Evolutionary conservation across 2,113 vertebrate species (phyloP).

Genomic region (Calonectris borealis): DNA sequence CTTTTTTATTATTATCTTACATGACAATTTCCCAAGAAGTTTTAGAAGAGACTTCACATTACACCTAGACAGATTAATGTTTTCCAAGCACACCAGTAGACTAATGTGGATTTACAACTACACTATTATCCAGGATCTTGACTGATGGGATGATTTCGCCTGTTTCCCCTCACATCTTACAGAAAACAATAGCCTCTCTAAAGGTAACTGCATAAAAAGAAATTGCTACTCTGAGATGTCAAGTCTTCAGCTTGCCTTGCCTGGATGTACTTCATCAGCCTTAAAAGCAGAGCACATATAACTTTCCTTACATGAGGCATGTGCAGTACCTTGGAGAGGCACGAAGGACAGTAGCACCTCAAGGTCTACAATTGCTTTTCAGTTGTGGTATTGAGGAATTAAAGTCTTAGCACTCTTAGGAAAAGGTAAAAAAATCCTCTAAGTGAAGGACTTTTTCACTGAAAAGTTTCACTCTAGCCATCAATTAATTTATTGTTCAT

Average conservation of each 20-base stretch:
- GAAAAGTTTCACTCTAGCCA: neutral
- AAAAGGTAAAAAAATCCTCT: neutral
- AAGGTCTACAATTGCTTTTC: neutral
- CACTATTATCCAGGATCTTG: neutral
- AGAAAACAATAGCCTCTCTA: conserved; percentile 12
- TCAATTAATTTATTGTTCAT: neutral
- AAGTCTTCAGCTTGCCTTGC: neutral
- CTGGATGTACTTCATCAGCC: neutral
- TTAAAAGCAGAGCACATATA: neutral
- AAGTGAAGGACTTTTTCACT: neutral
- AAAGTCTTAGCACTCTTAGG: neutral
- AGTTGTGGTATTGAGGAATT: neutral
- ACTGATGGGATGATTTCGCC: neutral
- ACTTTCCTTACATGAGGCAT: neutral
- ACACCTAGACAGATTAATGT: neutral
- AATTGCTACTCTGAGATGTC: neutral
- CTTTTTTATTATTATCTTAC: neutral
- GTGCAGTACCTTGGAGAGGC: neutral
- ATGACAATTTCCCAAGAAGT: neutral
- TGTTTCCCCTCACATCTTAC: neutral
- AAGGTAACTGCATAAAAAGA: conserved; percentile 25
- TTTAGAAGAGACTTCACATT: neutral
- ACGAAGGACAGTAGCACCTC: neutral
- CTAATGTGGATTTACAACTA: neutral
- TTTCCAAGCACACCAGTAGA: neutral